Base-by-base conservation (phyloP, 2,888 invertebrate species). In the Mythimna albipuncta region DNA sequence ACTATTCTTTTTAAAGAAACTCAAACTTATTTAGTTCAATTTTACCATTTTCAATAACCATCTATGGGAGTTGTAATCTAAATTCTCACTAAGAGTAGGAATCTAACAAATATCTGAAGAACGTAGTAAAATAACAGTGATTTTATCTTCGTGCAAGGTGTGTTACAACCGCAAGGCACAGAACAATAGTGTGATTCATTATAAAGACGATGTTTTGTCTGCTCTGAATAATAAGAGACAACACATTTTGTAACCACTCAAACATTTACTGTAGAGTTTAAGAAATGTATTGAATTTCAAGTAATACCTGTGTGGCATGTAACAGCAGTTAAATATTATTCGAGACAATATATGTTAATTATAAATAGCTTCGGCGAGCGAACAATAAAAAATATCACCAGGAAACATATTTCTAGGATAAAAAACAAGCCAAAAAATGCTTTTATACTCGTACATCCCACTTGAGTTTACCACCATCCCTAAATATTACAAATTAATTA, bases 151-250 rank as follows among this genome's bases (percentile, higher is more conserved):
- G 21, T 10, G 7, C 52, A 70, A 68, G 52, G 66, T 66, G 55
- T 65, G 44, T 70, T 41, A 35, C 44, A 26, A 62, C 72, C 69
- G 16, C 62, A 57, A 44, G 10, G 19, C n/a, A 35, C 58, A 50
- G 70, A 70, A 77, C 73, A 80, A 80, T 80, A 50, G 78, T 38
- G 64, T 68, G 62, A 66, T 68, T 77, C 67, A 82, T 70, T 54
- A 50, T 21, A 21, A 19, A 63, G 2, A 70, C 54, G 38, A 52
- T 59, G 78, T 68, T 69, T 57, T 69, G 64, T 77, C 72, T 64
- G 70, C 54, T 38, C 10, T 47, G 72, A 67, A 54, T 64, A 58
- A 44, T 73, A 58, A 68, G 26, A 61, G 19, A 50, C 59, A 54
- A 57, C 57, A 16, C 16, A n/a, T 63, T 32, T 58, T 62, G 47